Percentiles rank a stretch among this genome's conserved stretches.
Evolutionary conservation across 2,797 vertebrate genomes (phyloP).

Genomic region (Enteromius fasciolatus): DNA sequence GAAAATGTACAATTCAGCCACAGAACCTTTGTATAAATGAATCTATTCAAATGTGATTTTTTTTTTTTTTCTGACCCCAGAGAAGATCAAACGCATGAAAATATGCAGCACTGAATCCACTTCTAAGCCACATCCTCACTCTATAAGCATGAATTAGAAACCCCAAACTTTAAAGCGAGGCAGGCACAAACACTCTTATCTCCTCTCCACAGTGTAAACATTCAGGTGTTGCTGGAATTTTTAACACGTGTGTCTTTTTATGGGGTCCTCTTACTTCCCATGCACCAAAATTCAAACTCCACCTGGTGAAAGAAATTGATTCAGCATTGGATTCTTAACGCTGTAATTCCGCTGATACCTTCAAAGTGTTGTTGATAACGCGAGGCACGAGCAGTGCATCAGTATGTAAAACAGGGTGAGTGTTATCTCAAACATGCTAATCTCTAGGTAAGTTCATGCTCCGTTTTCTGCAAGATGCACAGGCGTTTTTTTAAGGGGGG

Average conservation of each 20-base stretch:
- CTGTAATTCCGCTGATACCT: constrained; percentile 67
- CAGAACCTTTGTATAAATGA: constrained; percentile 12
- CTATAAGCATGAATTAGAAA: constrained; percentile 55
- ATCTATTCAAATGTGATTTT: constrained; percentile 10
- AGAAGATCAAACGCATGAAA: constrained; percentile 46
- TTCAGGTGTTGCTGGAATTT: constrained; percentile 64
- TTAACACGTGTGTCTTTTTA: constrained; percentile 59
- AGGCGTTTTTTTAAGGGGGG: background rate
- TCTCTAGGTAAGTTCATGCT: constrained; percentile 51
- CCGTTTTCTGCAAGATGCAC: constrained; percentile 8
- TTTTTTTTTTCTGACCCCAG: background rate
- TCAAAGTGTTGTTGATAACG: constrained; percentile 61
- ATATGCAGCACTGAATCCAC: constrained; percentile 31
- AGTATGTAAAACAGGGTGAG: constrained; percentile 62
- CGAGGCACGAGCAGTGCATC: constrained; percentile 39
- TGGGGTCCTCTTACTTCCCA: constrained; percentile 55
- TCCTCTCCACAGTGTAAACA: constrained; percentile 55
- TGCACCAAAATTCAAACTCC: constrained; percentile 40
- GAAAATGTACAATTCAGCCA: constrained; percentile 19
- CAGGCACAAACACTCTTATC: constrained; percentile 71
- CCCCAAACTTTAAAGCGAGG: constrained; percentile 60
- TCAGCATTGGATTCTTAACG: constrained; percentile 52
- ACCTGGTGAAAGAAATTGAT: constrained; percentile 55
- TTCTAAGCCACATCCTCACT: constrained; percentile 45
- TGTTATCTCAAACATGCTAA: constrained; percentile 57